phyloP scores from a whole-genome alignment of 2,797 vertebrate species.

The Ciconia nigra region DNA sequence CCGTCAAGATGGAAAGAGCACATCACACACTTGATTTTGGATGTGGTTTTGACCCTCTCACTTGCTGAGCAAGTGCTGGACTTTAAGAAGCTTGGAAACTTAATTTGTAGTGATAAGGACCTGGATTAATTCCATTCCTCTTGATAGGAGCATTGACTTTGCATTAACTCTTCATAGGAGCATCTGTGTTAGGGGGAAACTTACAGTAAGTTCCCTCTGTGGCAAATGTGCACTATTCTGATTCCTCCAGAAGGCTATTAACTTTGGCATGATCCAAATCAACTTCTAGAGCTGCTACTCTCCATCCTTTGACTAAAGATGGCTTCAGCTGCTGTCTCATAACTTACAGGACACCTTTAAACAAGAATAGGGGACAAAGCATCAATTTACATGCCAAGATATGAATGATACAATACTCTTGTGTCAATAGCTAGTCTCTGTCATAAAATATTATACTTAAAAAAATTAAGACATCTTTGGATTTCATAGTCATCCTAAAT shows the following conservation, averaged over 20 bases:
- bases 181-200: not conserved
- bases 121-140: not conserved
- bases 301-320: not conserved
- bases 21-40: not conserved
- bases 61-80: not conserved
- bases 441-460: not conserved
- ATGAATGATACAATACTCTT: not conserved
- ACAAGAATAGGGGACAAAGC: not conserved
- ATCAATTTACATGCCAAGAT: not conserved
- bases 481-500: not conserved
- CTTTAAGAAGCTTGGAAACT: not conserved
- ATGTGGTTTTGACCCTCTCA: not conserved
- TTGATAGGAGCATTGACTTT: not conserved
- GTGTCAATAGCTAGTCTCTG: not conserved
- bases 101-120: not conserved
- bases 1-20: not conserved
- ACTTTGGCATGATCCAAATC: not conserved
- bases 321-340: not conserved
- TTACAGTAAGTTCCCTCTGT: not conserved
- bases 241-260: not conserved
- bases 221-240: not conserved
- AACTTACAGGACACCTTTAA: not conserved
- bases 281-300: not conserved
- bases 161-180: not conserved
- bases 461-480: not conserved